Percentiles rank a stretch among this genome's conserved stretches.
Evolutionary conservation across 2,797 vertebrate genomes (phyloP).

Genomic region (Cygnus olor): DNA sequence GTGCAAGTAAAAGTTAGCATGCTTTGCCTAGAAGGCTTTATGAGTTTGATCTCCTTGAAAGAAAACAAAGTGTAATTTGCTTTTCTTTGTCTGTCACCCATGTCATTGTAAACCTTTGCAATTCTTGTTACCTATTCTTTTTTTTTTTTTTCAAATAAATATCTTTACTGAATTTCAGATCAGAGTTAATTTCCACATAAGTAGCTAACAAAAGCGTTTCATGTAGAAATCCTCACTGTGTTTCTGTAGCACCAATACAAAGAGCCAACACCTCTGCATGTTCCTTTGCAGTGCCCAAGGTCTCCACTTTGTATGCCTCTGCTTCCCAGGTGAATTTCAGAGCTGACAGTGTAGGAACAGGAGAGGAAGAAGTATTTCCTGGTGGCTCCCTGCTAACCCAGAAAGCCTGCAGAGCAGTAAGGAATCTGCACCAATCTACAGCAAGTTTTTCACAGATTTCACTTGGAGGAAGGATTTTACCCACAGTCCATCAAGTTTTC

Average conservation of each 20-base stretch:
- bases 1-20: background rate
- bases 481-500: background rate
- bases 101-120: background rate
- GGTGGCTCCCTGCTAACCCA: background rate
- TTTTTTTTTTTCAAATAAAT: background rate
- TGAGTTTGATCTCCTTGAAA: background rate
- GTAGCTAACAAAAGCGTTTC: background rate
- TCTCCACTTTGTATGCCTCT: background rate
- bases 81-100: background rate
- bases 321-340: background rate
- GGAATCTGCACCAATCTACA: background rate
- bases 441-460: background rate
- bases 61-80: background rate
- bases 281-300: background rate
- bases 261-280: background rate
- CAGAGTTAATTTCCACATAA: background rate
- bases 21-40: background rate
- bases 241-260: background rate
- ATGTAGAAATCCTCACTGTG: background rate
- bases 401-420: background rate
- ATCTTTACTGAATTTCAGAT: background rate
- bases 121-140: background rate
- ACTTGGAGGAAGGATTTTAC: background rate
- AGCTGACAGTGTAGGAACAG: background rate
- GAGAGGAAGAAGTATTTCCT: background rate